Conservation (phyloP, 2,797 vertebrate genomes). For the Enteromius treurensis region DNA sequence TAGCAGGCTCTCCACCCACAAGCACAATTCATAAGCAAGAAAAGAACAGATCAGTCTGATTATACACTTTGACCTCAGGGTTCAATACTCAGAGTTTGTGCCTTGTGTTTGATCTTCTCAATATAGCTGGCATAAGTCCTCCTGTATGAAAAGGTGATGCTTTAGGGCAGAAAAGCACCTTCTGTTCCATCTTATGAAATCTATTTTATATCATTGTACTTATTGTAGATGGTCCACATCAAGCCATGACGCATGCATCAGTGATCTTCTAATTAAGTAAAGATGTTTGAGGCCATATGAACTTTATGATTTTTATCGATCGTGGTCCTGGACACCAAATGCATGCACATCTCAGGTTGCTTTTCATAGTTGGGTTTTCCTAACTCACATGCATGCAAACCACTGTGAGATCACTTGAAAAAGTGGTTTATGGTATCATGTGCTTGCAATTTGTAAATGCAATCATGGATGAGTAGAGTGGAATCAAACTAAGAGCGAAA, state of each 20-base stretch:
- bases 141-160: conserved; percentile 54
- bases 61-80: conserved; percentile 50
- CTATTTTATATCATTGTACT: conserved; percentile 49
- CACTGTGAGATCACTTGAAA: background rate
- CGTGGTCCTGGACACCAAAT: conserved; percentile 19
- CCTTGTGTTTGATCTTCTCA: conserved; percentile 55
- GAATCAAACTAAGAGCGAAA: background rate
- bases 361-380: conserved; percentile 9
- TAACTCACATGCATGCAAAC: background rate
- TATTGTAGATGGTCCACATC: conserved; percentile 39
- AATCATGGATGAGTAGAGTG: conserved; percentile 14
- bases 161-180: conserved; percentile 51
- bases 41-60: conserved; percentile 58
- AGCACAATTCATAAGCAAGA: conserved; percentile 43
- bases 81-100: conserved; percentile 51
- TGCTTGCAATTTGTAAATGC: conserved; percentile 6
- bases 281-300: conserved; percentile 18
- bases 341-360: conserved; percentile 10
- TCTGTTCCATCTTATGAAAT: conserved; percentile 54
- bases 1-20: conserved; percentile 34
- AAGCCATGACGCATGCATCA: conserved; percentile 13
- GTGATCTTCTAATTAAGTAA: conserved; percentile 11
- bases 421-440: background rate
- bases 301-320: conserved; percentile 33
- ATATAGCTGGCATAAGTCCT: conserved; percentile 57